A percentile compares a stretch with the other conserved stretches of the same genome.
phyloP scores from a whole-genome alignment of 2,888 invertebrate species.

The Eupithecia abbreviata region DNA sequence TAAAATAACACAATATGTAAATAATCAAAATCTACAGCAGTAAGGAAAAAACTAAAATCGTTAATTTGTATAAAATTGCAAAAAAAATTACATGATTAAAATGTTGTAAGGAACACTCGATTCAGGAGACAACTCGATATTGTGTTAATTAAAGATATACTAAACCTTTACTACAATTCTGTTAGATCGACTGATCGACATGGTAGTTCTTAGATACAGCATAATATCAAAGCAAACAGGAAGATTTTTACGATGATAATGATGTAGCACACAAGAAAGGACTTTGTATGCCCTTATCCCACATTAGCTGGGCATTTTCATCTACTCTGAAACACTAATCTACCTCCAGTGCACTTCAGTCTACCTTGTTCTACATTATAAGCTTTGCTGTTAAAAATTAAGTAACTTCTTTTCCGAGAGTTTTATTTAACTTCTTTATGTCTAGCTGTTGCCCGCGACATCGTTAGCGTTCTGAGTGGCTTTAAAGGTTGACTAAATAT shows the following conservation, averaged over 20 bases:
- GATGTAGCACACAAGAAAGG: too few relatives aligned
- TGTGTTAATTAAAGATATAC: not conserved
- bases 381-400: not conserved
- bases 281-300: too few relatives aligned
- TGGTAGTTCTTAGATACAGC: too few relatives aligned
- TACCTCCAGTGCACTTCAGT: not conserved
- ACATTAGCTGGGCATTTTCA: too few relatives aligned
- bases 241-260: too few relatives aligned
- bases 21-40: not conserved
- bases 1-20: not conserved
- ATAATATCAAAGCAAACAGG: too few relatives aligned
- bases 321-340: too few relatives aligned
- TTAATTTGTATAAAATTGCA: not conserved
- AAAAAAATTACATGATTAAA: not conserved
- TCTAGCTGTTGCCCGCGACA: not conserved
- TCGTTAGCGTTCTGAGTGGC: too few relatives aligned
- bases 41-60: not conserved
- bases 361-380: not conserved
- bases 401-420: not conserved
- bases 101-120: slow-evolving; percentile 5
- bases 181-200: too few relatives aligned
- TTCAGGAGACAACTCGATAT: not conserved
- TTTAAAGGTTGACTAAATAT: too few relatives aligned
- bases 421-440: not conserved
- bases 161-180: too few relatives aligned